Conservation (phyloP, 1,140 invertebrate genomes). For the Drosophila auraria region DNA sequence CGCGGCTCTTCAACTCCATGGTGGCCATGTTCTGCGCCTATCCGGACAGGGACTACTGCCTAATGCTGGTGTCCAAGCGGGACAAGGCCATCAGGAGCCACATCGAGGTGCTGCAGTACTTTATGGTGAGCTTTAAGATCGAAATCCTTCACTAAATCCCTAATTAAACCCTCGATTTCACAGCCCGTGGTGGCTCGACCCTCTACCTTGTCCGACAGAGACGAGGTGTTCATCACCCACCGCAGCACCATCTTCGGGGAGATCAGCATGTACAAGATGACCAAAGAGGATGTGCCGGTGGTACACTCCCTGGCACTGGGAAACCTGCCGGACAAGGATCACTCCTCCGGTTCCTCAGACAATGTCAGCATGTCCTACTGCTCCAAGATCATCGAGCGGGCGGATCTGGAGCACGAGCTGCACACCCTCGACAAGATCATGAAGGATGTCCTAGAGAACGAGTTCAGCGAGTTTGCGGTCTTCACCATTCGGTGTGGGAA, state of each 20-base stretch:
- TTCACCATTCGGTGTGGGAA: slow-evolving; percentile 76
- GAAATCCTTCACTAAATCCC: not conserved
- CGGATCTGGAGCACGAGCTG: slow-evolving; percentile 36
- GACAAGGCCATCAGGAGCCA: slow-evolving; percentile 7
- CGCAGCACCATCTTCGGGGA: slow-evolving; percentile 68
- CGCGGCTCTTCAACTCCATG: slow-evolving; percentile 46
- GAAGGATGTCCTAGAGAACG: slow-evolving; percentile 57
- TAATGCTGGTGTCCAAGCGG: slow-evolving; percentile 40
- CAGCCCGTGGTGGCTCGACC: slow-evolving; percentile 58
- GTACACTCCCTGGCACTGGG: slow-evolving; percentile 11
- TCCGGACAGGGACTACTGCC: slow-evolving; percentile 74
- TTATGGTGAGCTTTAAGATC: slow-evolving; percentile 40
- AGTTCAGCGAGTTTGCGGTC: slow-evolving; percentile 49
- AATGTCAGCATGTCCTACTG: slow-evolving; percentile 28
- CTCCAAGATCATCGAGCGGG: slow-evolving; percentile 35
- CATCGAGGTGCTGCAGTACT: slow-evolving; percentile 61
- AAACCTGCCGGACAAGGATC: fast-evolving
- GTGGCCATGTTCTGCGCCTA: slow-evolving; percentile 62
- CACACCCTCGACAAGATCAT: slow-evolving; percentile 43
- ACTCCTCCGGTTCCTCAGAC: fast-evolving
- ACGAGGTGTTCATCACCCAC: slow-evolving; percentile 62
- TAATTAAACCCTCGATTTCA: not conserved
- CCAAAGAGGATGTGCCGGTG: slow-evolving; percentile 15
- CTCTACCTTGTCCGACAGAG: slow-evolving; percentile 9
- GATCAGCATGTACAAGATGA: slow-evolving; percentile 56